phyloP scores from a whole-genome alignment of 2,888 invertebrate genomes.

The Spilarctia lutea region DNA sequence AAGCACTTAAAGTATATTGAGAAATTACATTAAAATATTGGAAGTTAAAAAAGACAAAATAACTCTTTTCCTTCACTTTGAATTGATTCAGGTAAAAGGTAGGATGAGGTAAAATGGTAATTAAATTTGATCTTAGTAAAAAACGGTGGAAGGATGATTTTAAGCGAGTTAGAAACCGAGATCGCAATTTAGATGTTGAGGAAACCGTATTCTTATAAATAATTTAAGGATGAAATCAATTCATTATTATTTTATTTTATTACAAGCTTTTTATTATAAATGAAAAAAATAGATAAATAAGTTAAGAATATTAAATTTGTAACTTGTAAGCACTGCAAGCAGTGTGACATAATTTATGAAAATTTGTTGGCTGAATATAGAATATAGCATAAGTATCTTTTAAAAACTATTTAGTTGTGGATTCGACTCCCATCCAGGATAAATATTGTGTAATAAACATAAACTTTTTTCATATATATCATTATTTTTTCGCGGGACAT shows the following conservation, averaged over 20 bases:
- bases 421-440: no score
- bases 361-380: no score
- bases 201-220: constrained; percentile 24
- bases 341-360: no score
- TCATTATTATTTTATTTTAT: neutral
- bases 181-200: constrained; percentile 44
- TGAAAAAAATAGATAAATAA: no score
- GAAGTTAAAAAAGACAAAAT: constrained; percentile 36
- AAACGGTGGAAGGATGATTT: constrained; percentile 32
- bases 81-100: constrained; percentile 39
- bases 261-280: neutral
- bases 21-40: constrained; percentile 43
- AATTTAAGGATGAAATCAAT: neutral
- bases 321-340: no score
- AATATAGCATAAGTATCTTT: no score
- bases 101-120: constrained; percentile 37
- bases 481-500: no score
- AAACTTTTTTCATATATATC: no score
- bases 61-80: constrained; percentile 32
- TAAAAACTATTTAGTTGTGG: no score
- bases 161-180: constrained; percentile 34
- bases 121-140: constrained; percentile 48
- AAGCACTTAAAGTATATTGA: constrained; percentile 37
- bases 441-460: no score
- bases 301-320: neutral